Percentiles rank a stretch among this genome's conserved stretches.
These are phyloP conservation scores for Polyploca ridens DNA, from an alignment of 2,888 invertebrate species.

Conservation along the genomic window DNA sequence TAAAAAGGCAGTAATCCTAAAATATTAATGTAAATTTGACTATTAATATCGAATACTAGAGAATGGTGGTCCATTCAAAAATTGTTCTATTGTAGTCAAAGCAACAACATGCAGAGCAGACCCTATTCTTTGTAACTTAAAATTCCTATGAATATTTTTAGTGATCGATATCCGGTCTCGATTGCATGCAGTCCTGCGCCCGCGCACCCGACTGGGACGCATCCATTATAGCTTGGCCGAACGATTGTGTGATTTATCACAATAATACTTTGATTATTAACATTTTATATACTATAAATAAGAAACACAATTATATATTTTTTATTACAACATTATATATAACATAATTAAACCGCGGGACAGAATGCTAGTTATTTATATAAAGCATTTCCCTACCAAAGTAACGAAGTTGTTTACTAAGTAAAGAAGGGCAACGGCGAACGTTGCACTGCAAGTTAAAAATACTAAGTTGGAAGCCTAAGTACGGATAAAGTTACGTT, in stretches of 20 bases:
- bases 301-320: too few relatives aligned
- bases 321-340: too few relatives aligned
- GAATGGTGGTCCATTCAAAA: not conserved
- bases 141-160: constrained; percentile 58
- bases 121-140: constrained; percentile 20
- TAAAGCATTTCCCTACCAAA: too few relatives aligned
- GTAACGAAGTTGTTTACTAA: too few relatives aligned
- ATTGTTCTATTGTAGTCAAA: constrained; percentile 19
- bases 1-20: too few relatives aligned
- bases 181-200: constrained; percentile 24
- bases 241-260: constrained; percentile 5
- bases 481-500: constrained; percentile 30
- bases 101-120: not conserved
- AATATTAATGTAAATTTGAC: too few relatives aligned
- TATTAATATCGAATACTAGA: too few relatives aligned
- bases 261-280: too few relatives aligned
- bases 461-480: constrained; percentile 45
- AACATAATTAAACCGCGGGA: too few relatives aligned
- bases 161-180: constrained; percentile 44
- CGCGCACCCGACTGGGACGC: constrained; percentile 39
- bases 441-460: constrained; percentile 53
- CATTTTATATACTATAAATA: too few relatives aligned
- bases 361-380: too few relatives aligned
- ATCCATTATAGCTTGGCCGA: constrained; percentile 40
- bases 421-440: constrained; percentile 22